Evolutionary conservation across 2,888 invertebrate species (phyloP).

Genomic region (Eupeodes latifasciatus): DNA sequence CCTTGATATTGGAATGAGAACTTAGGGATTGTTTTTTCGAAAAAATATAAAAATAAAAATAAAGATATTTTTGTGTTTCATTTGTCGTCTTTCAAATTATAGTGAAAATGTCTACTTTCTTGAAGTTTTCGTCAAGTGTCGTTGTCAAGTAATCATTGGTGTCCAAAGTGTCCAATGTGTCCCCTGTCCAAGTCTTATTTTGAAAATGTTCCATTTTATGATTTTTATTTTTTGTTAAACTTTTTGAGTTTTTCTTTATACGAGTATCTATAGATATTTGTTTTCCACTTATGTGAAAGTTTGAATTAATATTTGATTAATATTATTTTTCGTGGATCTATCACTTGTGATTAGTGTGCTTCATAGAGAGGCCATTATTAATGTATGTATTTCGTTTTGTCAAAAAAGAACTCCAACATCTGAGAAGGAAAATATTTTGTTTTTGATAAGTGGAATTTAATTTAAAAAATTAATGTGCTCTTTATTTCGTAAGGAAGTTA

Average conservation of each 20-base stretch:
- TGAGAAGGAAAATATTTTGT: constrained; percentile 1
- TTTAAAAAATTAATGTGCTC: neutral
- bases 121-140: constrained; percentile 68
- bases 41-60: constrained; percentile 3
- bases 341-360: constrained; percentile 28
- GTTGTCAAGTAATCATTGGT: constrained; percentile 62
- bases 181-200: constrained; percentile 25
- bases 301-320: constrained; percentile 22
- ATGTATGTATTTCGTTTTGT: constrained; percentile 4
- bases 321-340: neutral
- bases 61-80: constrained; percentile 35
- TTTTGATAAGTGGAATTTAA: neutral
- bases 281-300: neutral
- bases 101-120: constrained; percentile 51
- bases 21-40: constrained; percentile 15
- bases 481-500: neutral
- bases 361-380: neutral
- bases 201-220: constrained; percentile 30
- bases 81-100: constrained; percentile 49
- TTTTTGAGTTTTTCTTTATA: neutral
- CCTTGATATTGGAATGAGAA: constrained; percentile 34
- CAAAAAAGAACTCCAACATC: neutral
- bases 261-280: neutral
- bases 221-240: constrained; percentile 23
- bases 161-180: constrained; percentile 31